A percentile compares a stretch with the other conserved stretches of the same genome.
These are phyloP conservation scores for Tyrophagus putrescentiae DNA, from an alignment of 1,140 invertebrate species.

Conservation along the genomic window DNA sequence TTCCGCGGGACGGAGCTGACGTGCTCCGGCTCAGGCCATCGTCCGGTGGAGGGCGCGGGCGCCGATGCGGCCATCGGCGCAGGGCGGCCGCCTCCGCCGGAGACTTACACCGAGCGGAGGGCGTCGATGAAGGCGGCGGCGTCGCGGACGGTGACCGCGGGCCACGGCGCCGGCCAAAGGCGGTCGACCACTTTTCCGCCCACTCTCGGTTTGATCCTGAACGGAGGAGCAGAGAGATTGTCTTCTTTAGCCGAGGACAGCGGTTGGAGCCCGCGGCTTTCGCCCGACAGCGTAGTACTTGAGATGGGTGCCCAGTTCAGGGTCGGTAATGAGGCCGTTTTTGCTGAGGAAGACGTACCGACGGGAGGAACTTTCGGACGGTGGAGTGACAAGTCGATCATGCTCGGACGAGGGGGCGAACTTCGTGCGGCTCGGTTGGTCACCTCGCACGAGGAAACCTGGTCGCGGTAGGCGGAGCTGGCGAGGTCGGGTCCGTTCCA, in stretches of 20 bases:
- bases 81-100: conserved; percentile 65
- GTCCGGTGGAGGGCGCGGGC: conserved; percentile 59
- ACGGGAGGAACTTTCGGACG: neutral
- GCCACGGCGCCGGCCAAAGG: neutral
- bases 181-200: neutral
- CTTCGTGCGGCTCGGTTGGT: neutral
- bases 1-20: too few species aligned
- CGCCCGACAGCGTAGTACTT: conserved; percentile 32
- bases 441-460: neutral
- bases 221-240: neutral
- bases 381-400: neutral
- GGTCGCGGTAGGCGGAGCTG: too few species aligned
- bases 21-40: conserved; percentile 41
- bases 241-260: neutral
- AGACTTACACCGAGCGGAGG: conserved; percentile 70
- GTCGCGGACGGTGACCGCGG: conserved; percentile 28
- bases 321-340: conserved; percentile 51
- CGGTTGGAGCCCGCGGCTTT: too few species aligned
- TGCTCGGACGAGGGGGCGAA: neutral
- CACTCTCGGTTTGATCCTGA: too few species aligned
- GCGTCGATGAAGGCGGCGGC: conserved; percentile 49
- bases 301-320: conserved; percentile 31
- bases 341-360: conserved; percentile 37
- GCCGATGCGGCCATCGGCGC: conserved; percentile 60
- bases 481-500: conserved; percentile 73